Evolutionary conservation across 2,888 invertebrate species (phyloP).

Genomic region (Agrotis exclamationis): DNA sequence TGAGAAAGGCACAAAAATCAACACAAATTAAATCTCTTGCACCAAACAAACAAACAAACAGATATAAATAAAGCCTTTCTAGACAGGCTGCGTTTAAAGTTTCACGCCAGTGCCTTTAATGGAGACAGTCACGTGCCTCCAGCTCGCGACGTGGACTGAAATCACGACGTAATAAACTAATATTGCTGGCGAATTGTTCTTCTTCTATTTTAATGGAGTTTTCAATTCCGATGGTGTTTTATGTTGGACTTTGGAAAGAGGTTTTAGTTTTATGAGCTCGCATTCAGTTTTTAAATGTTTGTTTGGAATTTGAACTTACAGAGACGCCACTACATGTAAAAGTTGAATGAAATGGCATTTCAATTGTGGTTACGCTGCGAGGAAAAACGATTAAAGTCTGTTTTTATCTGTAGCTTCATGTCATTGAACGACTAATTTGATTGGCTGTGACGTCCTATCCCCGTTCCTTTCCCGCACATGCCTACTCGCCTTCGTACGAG

Average conservation of each 20-base stretch:
- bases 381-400: too few species aligned
- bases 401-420: too few species aligned
- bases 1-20: background rate
- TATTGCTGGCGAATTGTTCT: slow-evolving; percentile 45
- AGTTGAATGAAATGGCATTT: too few species aligned
- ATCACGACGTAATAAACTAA: slow-evolving; percentile 51
- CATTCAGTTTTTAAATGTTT: background rate
- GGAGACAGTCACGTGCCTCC: slow-evolving; percentile 49
- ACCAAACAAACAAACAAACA: slow-evolving; percentile 33
- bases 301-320: background rate
- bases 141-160: slow-evolving; percentile 32
- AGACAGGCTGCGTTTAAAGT: slow-evolving; percentile 41
- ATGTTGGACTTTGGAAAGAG: background rate
- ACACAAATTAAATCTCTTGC: slow-evolving; percentile 10
- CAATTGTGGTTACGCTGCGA: too few species aligned
- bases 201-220: slow-evolving; percentile 52
- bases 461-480: too few species aligned
- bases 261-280: slow-evolving; percentile 10
- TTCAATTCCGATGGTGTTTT: slow-evolving; percentile 18
- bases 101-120: slow-evolving; percentile 49
- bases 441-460: too few species aligned
- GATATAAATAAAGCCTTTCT: slow-evolving; percentile 43
- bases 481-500: too few species aligned
- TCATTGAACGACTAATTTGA: too few species aligned
- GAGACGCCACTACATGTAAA: background rate